Conservation (phyloP, 2,113 vertebrate species). For the Leptobrachium ailaonicum region DNA sequence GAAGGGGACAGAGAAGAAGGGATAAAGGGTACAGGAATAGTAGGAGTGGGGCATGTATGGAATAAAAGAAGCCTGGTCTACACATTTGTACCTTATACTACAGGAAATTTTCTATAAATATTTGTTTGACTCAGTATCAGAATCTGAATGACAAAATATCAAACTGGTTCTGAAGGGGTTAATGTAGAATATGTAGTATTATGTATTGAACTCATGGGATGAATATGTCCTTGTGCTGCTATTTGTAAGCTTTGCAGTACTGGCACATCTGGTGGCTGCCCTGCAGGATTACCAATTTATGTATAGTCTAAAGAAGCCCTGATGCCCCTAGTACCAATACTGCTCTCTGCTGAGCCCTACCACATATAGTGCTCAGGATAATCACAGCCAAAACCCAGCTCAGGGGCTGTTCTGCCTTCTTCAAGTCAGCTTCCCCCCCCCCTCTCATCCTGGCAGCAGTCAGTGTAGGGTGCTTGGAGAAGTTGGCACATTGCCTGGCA, state of each 20-base stretch:
- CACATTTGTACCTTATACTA: too few relatives aligned
- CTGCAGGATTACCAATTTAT: neutral
- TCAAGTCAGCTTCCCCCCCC: constrained; percentile 67
- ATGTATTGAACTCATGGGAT: too few relatives aligned
- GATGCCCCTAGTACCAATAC: constrained; percentile 51
- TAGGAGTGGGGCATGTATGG: neutral
- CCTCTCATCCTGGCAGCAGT: constrained; percentile 71
- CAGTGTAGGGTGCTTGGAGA: constrained; percentile 74
- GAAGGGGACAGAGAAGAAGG: neutral
- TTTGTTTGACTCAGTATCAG: too few relatives aligned
- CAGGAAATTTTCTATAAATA: too few relatives aligned
- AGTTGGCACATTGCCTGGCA: constrained; percentile 82
- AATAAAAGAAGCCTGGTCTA: too few relatives aligned
- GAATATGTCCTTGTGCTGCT: neutral
- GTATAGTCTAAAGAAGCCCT: constrained; percentile 5
- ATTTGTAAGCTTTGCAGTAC: neutral
- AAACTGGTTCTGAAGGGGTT: too few relatives aligned
- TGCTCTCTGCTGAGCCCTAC: constrained; percentile 57
- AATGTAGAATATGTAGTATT: too few relatives aligned
- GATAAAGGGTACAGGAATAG: neutral
- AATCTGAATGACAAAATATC: too few relatives aligned
- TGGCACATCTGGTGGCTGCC: neutral
- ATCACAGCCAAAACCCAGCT: constrained; percentile 65
- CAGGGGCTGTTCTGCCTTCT: constrained; percentile 68
- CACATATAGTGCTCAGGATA: constrained; percentile 58